Percentiles rank a stretch among this genome's conserved stretches.
Evolutionary conservation across 2,113 vertebrate genomes (phyloP).

Genomic region (Maccullochella peelii): DNA sequence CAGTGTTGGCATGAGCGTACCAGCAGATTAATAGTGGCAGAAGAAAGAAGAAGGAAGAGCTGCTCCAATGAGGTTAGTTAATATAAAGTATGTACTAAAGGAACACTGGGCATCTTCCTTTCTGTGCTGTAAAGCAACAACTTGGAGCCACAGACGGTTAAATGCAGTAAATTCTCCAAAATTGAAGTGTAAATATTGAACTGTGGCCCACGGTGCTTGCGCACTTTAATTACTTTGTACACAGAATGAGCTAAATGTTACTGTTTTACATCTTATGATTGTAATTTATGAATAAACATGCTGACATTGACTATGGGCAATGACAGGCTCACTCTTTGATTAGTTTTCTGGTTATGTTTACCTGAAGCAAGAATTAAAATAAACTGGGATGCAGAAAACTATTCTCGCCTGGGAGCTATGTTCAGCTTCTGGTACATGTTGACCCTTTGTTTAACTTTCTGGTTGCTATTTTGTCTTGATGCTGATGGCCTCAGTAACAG

Average conservation of each 20-base stretch:
- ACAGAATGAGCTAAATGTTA: not conserved
- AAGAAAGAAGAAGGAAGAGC: too few species aligned
- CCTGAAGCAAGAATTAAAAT: constrained; percentile 52
- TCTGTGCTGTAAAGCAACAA: not conserved
- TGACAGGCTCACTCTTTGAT: constrained; percentile 48
- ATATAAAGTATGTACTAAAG: not conserved
- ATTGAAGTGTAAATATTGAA: constrained; percentile 8
- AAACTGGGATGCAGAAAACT: constrained; percentile 37
- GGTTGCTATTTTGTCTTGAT: not conserved
- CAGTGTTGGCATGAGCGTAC: too few species aligned
- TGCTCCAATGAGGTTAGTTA: not conserved
- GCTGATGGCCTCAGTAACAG: not conserved
- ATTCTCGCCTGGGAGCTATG: constrained; percentile 10
- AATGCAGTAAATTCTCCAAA: not conserved
- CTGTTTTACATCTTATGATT: constrained; percentile 1
- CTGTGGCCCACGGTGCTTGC: not conserved
- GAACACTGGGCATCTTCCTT: not conserved
- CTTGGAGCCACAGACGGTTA: not conserved
- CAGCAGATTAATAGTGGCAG: too few species aligned
- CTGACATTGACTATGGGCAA: constrained; percentile 63
- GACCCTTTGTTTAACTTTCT: constrained; percentile 36
- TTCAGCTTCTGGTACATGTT: constrained; percentile 4
- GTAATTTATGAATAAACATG: constrained; percentile 41
- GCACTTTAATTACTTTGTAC: not conserved
- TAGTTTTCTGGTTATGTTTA: constrained; percentile 38